These are phyloP conservation scores for Callorhinus ursinus DNA, from an alignment of 2,113 vertebrate genomes.

Conservation along the genomic window DNA sequence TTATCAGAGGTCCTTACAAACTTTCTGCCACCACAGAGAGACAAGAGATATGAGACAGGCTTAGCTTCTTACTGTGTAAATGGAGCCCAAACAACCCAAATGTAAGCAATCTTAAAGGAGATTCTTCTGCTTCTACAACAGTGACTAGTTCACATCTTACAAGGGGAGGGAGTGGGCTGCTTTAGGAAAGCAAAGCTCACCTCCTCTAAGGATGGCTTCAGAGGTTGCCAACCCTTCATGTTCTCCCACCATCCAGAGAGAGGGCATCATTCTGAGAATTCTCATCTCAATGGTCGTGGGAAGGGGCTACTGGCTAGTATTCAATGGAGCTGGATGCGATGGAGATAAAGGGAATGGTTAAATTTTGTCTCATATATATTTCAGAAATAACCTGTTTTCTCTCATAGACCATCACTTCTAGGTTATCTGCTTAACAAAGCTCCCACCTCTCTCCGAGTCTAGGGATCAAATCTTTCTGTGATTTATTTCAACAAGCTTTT, in stretches of 20 bases:
- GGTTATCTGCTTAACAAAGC: background rate
- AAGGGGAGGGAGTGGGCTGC: background rate
- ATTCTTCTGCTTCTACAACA: background rate
- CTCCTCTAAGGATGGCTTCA: background rate
- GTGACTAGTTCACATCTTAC: background rate
- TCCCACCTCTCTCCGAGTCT: background rate
- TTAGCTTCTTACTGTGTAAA: background rate
- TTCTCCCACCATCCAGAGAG: background rate
- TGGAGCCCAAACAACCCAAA: background rate
- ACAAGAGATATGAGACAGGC: background rate
- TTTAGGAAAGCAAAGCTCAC: background rate
- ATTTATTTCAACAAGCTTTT: conserved; percentile 12
- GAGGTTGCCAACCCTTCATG: background rate
- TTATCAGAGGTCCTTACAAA: background rate
- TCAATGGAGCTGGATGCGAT: no score
- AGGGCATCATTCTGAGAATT: background rate
- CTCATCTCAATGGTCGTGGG: no score
- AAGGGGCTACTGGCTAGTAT: background rate
- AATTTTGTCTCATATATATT: background rate
- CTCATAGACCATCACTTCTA: background rate
- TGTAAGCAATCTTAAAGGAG: background rate
- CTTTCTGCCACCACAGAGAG: background rate
- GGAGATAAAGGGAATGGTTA: background rate
- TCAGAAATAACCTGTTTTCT: background rate
- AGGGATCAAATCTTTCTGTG: background rate